Conservation (phyloP, 1,140 invertebrate species). For the Drosophila funebris region DNA sequence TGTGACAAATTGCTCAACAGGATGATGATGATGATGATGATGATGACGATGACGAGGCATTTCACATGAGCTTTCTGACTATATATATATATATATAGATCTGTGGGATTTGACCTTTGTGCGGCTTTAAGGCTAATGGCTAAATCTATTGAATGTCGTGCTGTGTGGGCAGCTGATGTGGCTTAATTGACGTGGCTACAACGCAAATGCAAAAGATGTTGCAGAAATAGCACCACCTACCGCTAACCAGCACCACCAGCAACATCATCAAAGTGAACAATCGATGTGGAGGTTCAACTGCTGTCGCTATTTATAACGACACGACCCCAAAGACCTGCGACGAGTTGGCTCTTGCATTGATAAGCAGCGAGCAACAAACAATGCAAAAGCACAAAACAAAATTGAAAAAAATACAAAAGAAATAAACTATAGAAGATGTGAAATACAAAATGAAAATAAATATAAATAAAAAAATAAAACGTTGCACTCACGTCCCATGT, state of each 20-base stretch:
- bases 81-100: constrained; percentile 72
- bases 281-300: constrained; percentile 31
- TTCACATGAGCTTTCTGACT: constrained; percentile 45
- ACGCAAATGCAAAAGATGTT: constrained; percentile 65
- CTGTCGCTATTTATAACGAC: constrained; percentile 50
- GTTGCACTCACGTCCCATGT: constrained; percentile 31
- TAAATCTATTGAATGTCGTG: constrained; percentile 18
- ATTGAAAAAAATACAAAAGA: constrained; percentile 40
- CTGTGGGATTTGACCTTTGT: constrained; percentile 61
- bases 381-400: constrained; percentile 44
- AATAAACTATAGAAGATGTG: constrained; percentile 39
- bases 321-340: constrained; percentile 58
- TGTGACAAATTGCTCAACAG: constrained; percentile 39
- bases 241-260: background rate
- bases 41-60: constrained; percentile 48
- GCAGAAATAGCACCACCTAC: constrained; percentile 61
- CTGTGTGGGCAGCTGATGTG: constrained; percentile 19
- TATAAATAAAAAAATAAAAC: constrained; percentile 9
- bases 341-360: constrained; percentile 64
- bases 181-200: constrained; percentile 56
- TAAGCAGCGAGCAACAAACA: constrained; percentile 43
- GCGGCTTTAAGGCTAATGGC: constrained; percentile 35
- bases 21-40: constrained; percentile 31
- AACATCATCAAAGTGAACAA: constrained; percentile 59
- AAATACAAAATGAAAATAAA: constrained; percentile 46